Conservation (phyloP, 2,113 vertebrate genomes). For the Hippocampus barbouri region DNA sequence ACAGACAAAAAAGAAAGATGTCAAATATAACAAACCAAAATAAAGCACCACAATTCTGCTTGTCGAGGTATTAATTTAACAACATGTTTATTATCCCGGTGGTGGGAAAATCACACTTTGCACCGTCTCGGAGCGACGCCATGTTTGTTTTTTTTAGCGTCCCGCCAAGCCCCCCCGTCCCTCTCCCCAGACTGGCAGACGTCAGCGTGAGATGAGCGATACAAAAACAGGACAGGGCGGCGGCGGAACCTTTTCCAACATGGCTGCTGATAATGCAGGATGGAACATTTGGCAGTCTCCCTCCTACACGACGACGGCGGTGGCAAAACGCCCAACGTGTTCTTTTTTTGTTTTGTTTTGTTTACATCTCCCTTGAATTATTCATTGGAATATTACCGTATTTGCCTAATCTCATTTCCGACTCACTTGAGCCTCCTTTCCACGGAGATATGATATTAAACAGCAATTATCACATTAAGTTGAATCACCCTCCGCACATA, state of each 20-base stretch:
- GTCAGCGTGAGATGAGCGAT: slow-evolving; percentile 29
- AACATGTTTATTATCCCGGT: slow-evolving; percentile 1
- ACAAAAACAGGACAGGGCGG: slow-evolving; percentile 59
- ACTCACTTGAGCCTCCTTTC: neutral
- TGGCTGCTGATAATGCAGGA: slow-evolving; percentile 40
- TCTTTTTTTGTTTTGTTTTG: neutral
- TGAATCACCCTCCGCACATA: slow-evolving; percentile 21
- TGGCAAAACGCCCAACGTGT: neutral
- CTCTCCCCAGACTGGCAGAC: slow-evolving; percentile 27
- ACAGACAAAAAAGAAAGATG: neutral
- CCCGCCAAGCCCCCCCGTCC: slow-evolving; percentile 20
- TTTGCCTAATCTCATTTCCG: slow-evolving; percentile 5
- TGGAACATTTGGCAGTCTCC: slow-evolving; percentile 1
- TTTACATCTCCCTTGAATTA: neutral
- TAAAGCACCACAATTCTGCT: neutral
- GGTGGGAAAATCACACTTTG: neutral
- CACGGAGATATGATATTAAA: slow-evolving; percentile 15
- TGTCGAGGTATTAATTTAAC: neutral
- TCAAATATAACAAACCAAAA: slow-evolving; percentile 1
- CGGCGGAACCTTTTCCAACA: slow-evolving; percentile 32
- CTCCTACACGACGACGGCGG: neutral
- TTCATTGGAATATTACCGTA: neutral
- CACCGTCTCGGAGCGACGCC: neutral
- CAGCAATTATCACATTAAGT: slow-evolving; percentile 34
- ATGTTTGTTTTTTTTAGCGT: slow-evolving; percentile 47